A percentile compares a stretch with the other conserved stretches of the same genome.
phyloP scores from a whole-genome alignment of 2,797 vertebrate species.

The Hypotaenidia okinawae region DNA sequence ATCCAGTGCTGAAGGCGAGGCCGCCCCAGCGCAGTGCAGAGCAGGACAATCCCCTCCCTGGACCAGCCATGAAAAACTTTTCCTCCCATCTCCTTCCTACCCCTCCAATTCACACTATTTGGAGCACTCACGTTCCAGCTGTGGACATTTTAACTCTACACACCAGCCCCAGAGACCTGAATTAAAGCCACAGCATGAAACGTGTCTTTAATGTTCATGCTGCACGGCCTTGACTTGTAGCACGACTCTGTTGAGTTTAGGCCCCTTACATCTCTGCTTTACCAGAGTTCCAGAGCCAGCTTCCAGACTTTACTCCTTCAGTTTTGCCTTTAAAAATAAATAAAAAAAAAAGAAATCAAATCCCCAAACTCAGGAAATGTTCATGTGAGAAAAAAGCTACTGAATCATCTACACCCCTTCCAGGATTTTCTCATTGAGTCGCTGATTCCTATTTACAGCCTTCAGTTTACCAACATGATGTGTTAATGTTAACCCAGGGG shows the following conservation, averaged over 20 bases:
- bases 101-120: fast-evolving
- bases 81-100: not conserved
- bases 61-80: not conserved
- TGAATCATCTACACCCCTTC: not conserved
- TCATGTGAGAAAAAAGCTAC: not conserved
- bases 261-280: not conserved
- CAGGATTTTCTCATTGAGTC: not conserved
- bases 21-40: no score
- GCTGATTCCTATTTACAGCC: not conserved
- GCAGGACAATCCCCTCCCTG: no score
- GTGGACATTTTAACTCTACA: not conserved
- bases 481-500: not conserved
- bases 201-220: not conserved
- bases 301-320: not conserved
- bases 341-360: no score
- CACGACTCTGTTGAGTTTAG: fast-evolving
- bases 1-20: no score
- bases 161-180: not conserved
- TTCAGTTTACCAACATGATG: not conserved
- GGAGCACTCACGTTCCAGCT: fast-evolving
- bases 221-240: not conserved
- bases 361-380: no score
- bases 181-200: not conserved
- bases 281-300: not conserved
- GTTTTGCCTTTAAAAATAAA: not conserved